Evolutionary conservation across 2,888 invertebrate genomes (phyloP), one percentile per base, ranked within the genome.

Genomic region (Phyto melanocephala): DNA sequence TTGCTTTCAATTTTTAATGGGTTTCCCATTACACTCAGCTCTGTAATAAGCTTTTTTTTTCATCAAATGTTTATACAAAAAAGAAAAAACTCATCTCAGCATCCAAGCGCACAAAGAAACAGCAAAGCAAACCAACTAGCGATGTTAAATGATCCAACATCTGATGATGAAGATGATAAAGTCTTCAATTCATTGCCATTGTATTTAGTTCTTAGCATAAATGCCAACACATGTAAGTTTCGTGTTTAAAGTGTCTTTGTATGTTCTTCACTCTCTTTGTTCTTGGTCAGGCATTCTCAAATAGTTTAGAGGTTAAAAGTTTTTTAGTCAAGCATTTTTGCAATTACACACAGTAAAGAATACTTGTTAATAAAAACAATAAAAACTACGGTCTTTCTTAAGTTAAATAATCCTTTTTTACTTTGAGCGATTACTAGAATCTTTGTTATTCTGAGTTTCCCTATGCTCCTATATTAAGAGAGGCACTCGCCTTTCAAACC

Each of bases 1-100:
- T 81, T 78, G 81, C 77, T 82, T 82, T 79, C 79, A 70, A 75
- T 75, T 82, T 74, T 79, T 71, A 82, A 82, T 82, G 71, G 82
- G 79, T 71, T 79, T 82, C 60, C 56, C 65, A 82, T 82, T 79
- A 75, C 82, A 82, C 67, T 70, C 52, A n/a, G 33, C 63, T 54
- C 68, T 35, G 54, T 45, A 65, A 28, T 28, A 37, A 58, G 45
- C 60, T 60, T 72, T 67, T 70, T 71, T 60, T 65, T 70, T 63
- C 40, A 37, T 10, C 8, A 37, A 11, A 54, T 52, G 60, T 42
- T 52, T 24, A 45, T n/a, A n/a, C n/a, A n/a, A n/a, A n/a, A n/a
- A n/a, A n/a, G n/a, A n/a, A n/a, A 35, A 63, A 63, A 28, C 24
- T 60, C 22, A 60, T 58, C 60, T 37, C 56, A 28, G 52, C 35